Evolutionary conservation across 2,888 invertebrate genomes (phyloP), one percentile per base, ranked within the genome.

Genomic region (Acanthopleura granulata): DNA sequence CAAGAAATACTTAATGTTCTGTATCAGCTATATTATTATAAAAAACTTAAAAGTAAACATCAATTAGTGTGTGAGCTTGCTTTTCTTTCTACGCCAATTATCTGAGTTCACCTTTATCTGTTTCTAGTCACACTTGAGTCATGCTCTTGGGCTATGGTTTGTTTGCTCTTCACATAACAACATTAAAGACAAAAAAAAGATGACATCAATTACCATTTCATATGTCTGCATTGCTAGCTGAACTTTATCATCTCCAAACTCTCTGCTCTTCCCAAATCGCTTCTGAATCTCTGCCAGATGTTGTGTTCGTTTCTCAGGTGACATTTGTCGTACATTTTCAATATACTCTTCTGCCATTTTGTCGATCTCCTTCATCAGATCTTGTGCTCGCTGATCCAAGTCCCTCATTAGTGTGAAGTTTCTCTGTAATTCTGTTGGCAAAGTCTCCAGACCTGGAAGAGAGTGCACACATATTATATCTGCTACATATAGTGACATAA

Each of bases 171-270:
- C 9, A 9, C 4, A 40, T 40, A 3, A 3, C 9, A 40, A 6
- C 9, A 40, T 6, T 40, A 40, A 40, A 40, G 9, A 40, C 9
- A 40, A 40, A 40, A 40, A 40, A 3, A 40, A 40, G 40, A 40
- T 40, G 40, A 40, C 40, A 57, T 57, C 57, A 9, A 16, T 66
- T 84, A 93, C 93, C 91, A 98, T 92, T 92, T 99, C 99, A 89
- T 99, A 99, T 0, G 98, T 98, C 92, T 98, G 97, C 91, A 98
- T 97, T 0, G 99, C 98, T 77, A 99, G 92, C 89, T 97, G 97
- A 50, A 99, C 98, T 83, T 99, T 99, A 87, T 98, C 98, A 89
- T 98, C 98, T 1, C 97, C 97, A 89, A 96, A 97, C 89, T 97
- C 97, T 87, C 96, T 96, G 18, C 97, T 97, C 91, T 97, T 97